Base-by-base conservation (phyloP, 2,797 vertebrate genomes). In the Chelonia mydas region DNA sequence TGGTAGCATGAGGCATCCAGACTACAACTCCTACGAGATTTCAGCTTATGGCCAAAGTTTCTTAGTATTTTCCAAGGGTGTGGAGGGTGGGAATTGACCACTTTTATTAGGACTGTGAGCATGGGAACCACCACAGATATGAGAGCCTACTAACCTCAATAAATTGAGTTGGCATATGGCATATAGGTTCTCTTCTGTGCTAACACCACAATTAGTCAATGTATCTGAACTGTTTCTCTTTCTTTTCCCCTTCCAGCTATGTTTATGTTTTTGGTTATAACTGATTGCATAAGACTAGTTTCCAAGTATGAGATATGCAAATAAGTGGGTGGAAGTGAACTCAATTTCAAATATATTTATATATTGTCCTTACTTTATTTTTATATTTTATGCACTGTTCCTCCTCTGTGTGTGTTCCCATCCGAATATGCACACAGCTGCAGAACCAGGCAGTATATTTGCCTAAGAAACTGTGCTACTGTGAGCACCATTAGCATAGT, bases 291-390 rank as follows among this genome's bases (percentile, higher is more conserved):
- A 92, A 28, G 37, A 93, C 77, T 93, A 50, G 50, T 93, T 68
- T 79, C 92, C 88, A 81, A 57, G n/a, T 16, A 41, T 33, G n/a
- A 57, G 94, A 87, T 90, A 82, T 91, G 68, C 61, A 85, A 11
- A 0, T 0, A 96, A 47, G 61, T 47, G 85, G 76, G 54, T 90
- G 17, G 11, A 54, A 45, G 23, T 88, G 51, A 82, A 80, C 54
- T 91, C 88, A 88, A 49, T 54, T 45, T 76, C 41, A 16, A 33
- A 85, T 7, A 51, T 84, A n/a, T 82, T 77, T 76, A 76, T 27
- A 92, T 87, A 57, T 7, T 41, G 55, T 27, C 25, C 13, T 87
- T 65, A 74, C 86, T 77, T 90, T 76, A 57, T 72, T 91, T 96
- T 91, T 25, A 61, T 65, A 11, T 50, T 95, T 92, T 6, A 84